phyloP scores from a whole-genome alignment of 2,888 invertebrate species.

The Meandrusa payeni region DNA sequence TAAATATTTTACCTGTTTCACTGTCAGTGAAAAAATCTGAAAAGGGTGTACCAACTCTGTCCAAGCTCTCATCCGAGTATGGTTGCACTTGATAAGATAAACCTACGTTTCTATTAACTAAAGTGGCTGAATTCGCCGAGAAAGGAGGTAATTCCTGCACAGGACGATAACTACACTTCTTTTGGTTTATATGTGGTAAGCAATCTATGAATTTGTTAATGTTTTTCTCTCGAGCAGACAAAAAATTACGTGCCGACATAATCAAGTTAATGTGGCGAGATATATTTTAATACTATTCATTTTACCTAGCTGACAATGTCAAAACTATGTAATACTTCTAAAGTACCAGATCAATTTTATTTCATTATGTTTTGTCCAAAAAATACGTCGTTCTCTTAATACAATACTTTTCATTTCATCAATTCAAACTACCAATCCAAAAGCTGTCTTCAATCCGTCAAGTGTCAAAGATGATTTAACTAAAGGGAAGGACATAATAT shows the following conservation, averaged over 20 bases:
- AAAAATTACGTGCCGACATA: constrained; percentile 73
- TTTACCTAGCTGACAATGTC: too few species aligned
- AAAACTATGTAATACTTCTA: too few species aligned
- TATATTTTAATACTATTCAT: constrained; percentile 15
- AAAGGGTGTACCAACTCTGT: constrained; percentile 63
- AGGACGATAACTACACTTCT: constrained; percentile 54
- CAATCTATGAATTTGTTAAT: constrained; percentile 60
- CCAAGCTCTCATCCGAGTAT: constrained; percentile 48
- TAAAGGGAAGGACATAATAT: too few species aligned
- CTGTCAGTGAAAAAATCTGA: constrained; percentile 74
- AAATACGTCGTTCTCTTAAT: too few species aligned
- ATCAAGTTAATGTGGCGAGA: constrained; percentile 39
- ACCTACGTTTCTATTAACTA: constrained; percentile 61
- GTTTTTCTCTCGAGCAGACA: constrained; percentile 65
- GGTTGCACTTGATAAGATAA: constrained; percentile 55
- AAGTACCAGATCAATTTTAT: constrained; percentile 4
- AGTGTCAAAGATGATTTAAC: too few species aligned
- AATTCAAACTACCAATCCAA: too few species aligned
- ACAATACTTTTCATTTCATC: too few species aligned
- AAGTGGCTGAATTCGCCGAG: constrained; percentile 54
- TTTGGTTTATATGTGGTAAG: constrained; percentile 64
- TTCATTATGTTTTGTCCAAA: too few species aligned
- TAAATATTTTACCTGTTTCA: constrained; percentile 66
- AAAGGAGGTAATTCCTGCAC: constrained; percentile 55
- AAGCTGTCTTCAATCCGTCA: too few species aligned